Evolutionary conservation across 2,888 invertebrate species (phyloP), one percentile per base, ranked within the genome.

Genomic region (Acrobasis consociella): DNA sequence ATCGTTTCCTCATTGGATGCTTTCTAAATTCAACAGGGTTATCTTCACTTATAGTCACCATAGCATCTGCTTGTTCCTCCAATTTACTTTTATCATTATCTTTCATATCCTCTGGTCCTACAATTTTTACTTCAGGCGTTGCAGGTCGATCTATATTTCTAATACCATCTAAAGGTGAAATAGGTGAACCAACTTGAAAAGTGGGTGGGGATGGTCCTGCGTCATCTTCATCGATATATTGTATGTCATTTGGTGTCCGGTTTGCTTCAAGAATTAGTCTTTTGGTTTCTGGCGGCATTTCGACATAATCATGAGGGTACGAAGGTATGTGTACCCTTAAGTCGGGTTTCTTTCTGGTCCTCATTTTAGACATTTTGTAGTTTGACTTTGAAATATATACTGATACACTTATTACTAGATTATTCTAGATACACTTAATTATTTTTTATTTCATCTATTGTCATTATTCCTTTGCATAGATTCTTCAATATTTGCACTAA

Each of bases 1-100:
- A 95, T 64, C 94, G 94, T 65, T 94, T 93, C 55, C 95, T 91
- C 49, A 93, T 62, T 46, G 73, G 65, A 42, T 73, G 75, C 9
- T 56, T 42, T 37, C 83, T 82, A 39, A 77, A 76, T 9, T 75
- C 69, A 2, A 84, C 67, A 8, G 80, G 77, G 67, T 75, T 79
- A 0, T 78, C 79, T 13, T 66, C 67, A 55, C 69, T 69, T 9
- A 62, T 53, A 46, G 61, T 46, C 9, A 61, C 56, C 15, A 62
- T 62, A 5, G 13, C 49, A 16, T 61, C 50, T 7, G 60, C 8
- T 52, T 15, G 62, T 8, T 67, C 65, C 39, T 67, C 65, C n/a
- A 62, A 66, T 17, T 49, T 52, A 11, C 61, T 66, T 49, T 60
- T 62, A 53, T 50, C 15, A 61, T 62, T 60, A 13, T 13, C 56